A percentile compares a stretch with the other conserved stretches of the same genome.
phyloP scores from a whole-genome alignment of 2,113 vertebrate genomes.

The Trachemys scripta region DNA sequence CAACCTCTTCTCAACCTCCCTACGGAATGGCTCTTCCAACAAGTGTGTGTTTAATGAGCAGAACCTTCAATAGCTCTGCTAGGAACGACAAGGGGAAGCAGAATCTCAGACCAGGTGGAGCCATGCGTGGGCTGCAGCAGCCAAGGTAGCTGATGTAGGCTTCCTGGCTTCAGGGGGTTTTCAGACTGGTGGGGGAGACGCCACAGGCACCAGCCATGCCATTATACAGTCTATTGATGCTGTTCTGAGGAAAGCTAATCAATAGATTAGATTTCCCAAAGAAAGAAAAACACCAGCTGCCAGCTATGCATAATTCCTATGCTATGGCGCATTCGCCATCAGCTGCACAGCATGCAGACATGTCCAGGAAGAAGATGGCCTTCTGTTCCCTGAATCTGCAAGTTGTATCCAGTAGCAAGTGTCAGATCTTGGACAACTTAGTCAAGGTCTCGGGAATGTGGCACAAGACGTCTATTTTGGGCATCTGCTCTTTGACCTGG shows the following conservation, averaged over 20 bases:
- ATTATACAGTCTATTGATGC: constrained; percentile 78
- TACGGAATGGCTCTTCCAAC: neutral
- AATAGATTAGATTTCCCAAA: constrained; percentile 81
- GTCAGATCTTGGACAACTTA: neutral
- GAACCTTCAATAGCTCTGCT: neutral
- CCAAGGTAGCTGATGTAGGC: constrained; percentile 8
- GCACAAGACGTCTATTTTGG: neutral
- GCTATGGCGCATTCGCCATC: constrained; percentile 46
- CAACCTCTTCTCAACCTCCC: neutral
- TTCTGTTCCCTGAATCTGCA: neutral
- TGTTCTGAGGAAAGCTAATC: constrained; percentile 81
- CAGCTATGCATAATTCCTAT: constrained; percentile 62
- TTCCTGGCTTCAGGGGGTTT: constrained; percentile 61
- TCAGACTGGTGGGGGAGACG: constrained; percentile 62
- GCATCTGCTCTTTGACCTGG: neutral
- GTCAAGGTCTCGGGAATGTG: neutral
- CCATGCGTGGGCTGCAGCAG: neutral
- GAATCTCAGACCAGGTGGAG: neutral
- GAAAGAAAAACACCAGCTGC: constrained; percentile 78
- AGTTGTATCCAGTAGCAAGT: constrained; percentile 1
- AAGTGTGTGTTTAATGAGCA: accelerated
- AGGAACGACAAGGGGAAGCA: constrained; percentile 48
- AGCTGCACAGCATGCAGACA: constrained; percentile 53
- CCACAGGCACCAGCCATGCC: constrained; percentile 71
- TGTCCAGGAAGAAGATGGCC: constrained; percentile 20